These are phyloP conservation scores for Cataglyphis cursor DNA, from an alignment of 2,888 invertebrate genomes.

Conservation along the genomic window DNA sequence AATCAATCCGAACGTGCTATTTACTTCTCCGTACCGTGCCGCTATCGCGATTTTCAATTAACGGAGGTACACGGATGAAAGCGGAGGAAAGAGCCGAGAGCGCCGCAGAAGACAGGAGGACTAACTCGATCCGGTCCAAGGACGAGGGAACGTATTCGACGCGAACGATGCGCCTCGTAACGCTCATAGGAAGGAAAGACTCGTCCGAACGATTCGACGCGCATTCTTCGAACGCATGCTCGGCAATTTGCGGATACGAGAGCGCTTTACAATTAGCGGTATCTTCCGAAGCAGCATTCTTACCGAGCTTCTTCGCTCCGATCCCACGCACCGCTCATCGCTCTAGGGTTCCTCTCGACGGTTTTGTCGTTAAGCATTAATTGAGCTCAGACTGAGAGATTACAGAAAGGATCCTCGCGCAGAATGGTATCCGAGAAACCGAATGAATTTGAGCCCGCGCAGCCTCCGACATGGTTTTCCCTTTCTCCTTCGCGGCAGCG, in stretches of 20 bases:
- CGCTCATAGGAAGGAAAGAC: slow-evolving; percentile 46
- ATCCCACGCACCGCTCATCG: slow-evolving; percentile 71
- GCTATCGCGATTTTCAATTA: slow-evolving; percentile 57
- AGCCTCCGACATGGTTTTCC: slow-evolving; percentile 48
- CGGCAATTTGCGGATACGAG: slow-evolving; percentile 76
- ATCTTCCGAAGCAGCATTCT: slow-evolving; percentile 75
- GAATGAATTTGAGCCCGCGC: slow-evolving; percentile 76
- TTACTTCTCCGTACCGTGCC: slow-evolving; percentile 29
- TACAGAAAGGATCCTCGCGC: slow-evolving; percentile 72
- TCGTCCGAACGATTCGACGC: slow-evolving; percentile 65
- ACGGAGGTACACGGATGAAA: slow-evolving; percentile 17
- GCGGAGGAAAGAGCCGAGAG: slow-evolving; percentile 34
- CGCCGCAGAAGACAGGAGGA: slow-evolving; percentile 20
- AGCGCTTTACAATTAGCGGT: slow-evolving; percentile 83
- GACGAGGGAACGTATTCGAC: slow-evolving; percentile 9
- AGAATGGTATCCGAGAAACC: slow-evolving; percentile 76
- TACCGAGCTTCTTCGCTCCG: slow-evolving; percentile 54
- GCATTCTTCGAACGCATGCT: slow-evolving; percentile 73
- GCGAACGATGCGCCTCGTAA: slow-evolving; percentile 20
- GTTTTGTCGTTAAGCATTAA: slow-evolving; percentile 83
- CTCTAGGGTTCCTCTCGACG: slow-evolving; percentile 49
- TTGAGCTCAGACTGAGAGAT: slow-evolving; percentile 79
- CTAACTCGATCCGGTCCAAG: slow-evolving; percentile 28
- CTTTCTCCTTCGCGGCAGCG: slow-evolving; percentile 17
- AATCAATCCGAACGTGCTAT: slow-evolving; percentile 46